These are phyloP conservation scores for Drosophila sucinea DNA, from an alignment of 1,140 invertebrate species.

Conservation along the genomic window DNA sequence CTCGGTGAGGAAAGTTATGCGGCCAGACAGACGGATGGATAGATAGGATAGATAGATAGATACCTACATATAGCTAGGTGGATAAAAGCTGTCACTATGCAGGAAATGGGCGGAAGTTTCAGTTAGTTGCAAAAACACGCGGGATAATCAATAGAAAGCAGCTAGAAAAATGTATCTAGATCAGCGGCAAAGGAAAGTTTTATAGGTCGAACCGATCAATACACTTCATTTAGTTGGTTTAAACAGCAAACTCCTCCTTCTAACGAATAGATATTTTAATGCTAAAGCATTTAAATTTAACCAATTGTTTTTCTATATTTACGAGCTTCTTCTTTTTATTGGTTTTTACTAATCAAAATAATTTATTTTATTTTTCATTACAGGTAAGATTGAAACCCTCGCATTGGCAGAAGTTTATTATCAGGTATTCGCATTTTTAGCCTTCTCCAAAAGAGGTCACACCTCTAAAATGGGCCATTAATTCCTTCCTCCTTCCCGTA, in stretches of 20 bases:
- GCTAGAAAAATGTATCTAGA: conserved; percentile 18
- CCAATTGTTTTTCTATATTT: no score
- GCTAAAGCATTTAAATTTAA: no score
- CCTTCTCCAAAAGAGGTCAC: conserved; percentile 11
- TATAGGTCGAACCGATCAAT: background rate
- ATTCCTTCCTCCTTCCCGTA: conserved; percentile 4
- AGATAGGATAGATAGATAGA: conserved; percentile 22
- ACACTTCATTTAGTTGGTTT: no score
- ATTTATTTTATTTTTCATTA: conserved; percentile 32
- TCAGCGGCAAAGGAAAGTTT: conserved; percentile 1
- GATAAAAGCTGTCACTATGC: conserved; percentile 36
- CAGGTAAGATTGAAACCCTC: conserved; percentile 48
- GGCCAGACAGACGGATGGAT: conserved; percentile 40
- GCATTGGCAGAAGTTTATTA: background rate
- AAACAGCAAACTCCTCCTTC: no score
- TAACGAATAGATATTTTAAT: no score
- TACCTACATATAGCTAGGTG: conserved; percentile 11
- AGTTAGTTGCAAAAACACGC: conserved; percentile 4
- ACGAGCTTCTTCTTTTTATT: no score
- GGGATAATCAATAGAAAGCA: conserved; percentile 51
- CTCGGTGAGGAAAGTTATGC: conserved; percentile 56
- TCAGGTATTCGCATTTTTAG: conserved; percentile 5
- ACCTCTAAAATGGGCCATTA: conserved; percentile 25
- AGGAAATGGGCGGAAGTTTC: conserved; percentile 53
- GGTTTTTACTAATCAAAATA: background rate